Evolutionary conservation across 2,888 invertebrate species (phyloP), one percentile per base, ranked within the genome.

Genomic region (Conus canariensis): DNA sequence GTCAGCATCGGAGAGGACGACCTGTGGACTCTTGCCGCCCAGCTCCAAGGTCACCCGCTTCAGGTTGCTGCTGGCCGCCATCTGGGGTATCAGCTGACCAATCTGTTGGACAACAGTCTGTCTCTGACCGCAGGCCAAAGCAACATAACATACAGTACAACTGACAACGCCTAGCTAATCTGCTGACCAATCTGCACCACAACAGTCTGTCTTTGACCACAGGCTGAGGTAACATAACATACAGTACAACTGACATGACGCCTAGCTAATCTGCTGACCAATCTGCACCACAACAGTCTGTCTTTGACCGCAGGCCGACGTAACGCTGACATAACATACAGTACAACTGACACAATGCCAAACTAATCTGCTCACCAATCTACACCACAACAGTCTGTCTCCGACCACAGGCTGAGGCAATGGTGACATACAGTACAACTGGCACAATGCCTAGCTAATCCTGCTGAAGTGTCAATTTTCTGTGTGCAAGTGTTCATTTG

Each of bases 21-120:
- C 98, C 96, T 98, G 98, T 0, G 99, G 99, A 88, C 98, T 98
- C 96, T 99, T 99, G 89, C 99, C 99, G 74, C 99, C 99, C 94
- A 99, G 97, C 96, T 99, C 99, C 93, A 99, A 96, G 0, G 98
- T 98, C 0, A 98, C 98, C 80, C 98, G 97, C 96, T 99, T 99
- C 94, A 99, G 96, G 91, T 98, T 98, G 0, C 97, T 97, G 85
- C 96, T 96, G 0, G 97, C 98, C 0, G 98, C 98, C 80, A 97
- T 97, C 95, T 97, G 97, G 95, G 98, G 98, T 93, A 99, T 98
- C 92, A 98, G 95, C 96, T 98, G 97, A 87, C 99, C 99, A 59
- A 99, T 98, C 96, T 98, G 96, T 67, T n/a, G 12, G 25, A 45
- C 45, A 45, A 45, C 45, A 45, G 45, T 45, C 10, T 77, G 45